These are phyloP conservation scores for Allygus modestus DNA, from an alignment of 2,888 invertebrate species.

Conservation along the genomic window DNA sequence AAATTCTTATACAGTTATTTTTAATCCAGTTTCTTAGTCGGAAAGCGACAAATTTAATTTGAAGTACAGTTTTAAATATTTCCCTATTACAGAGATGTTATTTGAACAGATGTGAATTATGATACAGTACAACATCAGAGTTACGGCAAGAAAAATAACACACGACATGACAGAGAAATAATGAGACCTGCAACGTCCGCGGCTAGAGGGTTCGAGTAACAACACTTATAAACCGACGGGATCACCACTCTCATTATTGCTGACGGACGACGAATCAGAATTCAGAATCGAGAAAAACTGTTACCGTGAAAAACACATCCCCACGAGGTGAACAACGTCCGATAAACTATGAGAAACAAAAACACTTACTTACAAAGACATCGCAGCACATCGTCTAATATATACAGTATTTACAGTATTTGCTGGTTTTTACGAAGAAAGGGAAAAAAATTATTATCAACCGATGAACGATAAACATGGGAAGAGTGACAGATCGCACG, in stretches of 20 bases:
- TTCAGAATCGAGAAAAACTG: slow-evolving; percentile 59
- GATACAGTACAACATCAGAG: too few relatives aligned
- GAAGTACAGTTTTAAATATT: too few relatives aligned
- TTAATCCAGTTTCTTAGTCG: too few relatives aligned
- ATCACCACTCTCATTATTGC: slow-evolving; percentile 43
- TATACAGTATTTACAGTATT: slow-evolving; percentile 57
- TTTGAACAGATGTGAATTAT: too few relatives aligned
- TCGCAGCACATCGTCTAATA: background rate
- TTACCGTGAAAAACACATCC: background rate
- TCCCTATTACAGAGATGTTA: too few relatives aligned
- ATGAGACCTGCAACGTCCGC: slow-evolving; percentile 15
- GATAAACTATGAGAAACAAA: slow-evolving; percentile 49
- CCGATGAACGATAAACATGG: too few relatives aligned
- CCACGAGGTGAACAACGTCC: background rate
- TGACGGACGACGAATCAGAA: slow-evolving; percentile 46
- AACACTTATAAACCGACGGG: slow-evolving; percentile 20
- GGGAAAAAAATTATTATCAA: background rate
- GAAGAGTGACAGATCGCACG: too few relatives aligned
- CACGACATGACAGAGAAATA: background rate
- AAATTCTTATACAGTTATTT: too few relatives aligned
- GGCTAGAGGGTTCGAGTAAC: background rate
- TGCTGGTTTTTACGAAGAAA: slow-evolving; percentile 22
- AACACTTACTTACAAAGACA: background rate
- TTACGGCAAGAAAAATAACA: too few relatives aligned
- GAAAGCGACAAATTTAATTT: too few relatives aligned